phyloP scores from a whole-genome alignment of 37 sponge, comb jelly and placozoan species.

The Bolinopsis microptera region DNA sequence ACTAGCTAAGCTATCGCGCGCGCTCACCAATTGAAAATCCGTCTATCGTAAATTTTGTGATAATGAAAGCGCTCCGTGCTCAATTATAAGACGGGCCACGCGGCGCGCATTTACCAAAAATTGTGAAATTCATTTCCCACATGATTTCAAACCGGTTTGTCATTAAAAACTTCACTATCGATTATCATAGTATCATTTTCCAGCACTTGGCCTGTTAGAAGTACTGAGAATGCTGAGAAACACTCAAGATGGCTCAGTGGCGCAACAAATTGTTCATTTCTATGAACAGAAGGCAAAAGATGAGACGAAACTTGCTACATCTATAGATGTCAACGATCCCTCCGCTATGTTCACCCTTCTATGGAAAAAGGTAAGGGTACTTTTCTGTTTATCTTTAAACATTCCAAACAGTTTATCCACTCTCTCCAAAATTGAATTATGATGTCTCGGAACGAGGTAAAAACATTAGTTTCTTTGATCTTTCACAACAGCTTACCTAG shows the following conservation, averaged over 20 bases:
- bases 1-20: neutral
- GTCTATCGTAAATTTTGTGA: too few species aligned
- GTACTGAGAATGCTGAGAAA: slow-evolving; percentile 11
- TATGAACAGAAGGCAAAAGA: slow-evolving; percentile 62
- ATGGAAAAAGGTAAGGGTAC: slow-evolving; percentile 62
- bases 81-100: neutral
- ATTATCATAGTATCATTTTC: too few species aligned
- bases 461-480: too few species aligned
- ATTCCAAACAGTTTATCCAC: too few species aligned
- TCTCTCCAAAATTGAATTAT: too few species aligned
- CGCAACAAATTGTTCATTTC: slow-evolving; percentile 49
- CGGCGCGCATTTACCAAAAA: too few species aligned
- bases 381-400: too few species aligned
- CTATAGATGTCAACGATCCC: slow-evolving; percentile 14
- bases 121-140: too few species aligned
- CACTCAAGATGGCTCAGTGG: slow-evolving; percentile 53
- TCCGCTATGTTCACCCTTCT: slow-evolving; percentile 42
- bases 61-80: neutral
- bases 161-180: too few species aligned
- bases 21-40: neutral
- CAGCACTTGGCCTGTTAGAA: slow-evolving; percentile 45
- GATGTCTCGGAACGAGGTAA: too few species aligned
- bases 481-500: too few species aligned
- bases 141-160: too few species aligned
- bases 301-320: slow-evolving; percentile 11